These are phyloP conservation scores for Melanotaenia boesemani DNA, from an alignment of 2,797 vertebrate genomes.

Conservation along the genomic window DNA sequence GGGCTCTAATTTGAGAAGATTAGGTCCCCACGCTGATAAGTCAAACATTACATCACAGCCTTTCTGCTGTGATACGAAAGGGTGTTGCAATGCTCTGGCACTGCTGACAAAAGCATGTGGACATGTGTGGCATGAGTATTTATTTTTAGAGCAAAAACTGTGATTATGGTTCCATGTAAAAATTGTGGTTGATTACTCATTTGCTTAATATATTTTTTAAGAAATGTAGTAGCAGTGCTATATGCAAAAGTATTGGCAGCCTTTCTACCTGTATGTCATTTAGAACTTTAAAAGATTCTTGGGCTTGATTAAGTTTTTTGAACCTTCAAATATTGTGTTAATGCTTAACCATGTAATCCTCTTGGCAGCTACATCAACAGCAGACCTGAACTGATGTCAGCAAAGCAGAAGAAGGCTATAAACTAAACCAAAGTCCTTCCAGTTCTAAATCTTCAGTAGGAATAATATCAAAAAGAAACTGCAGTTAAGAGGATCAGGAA, in stretches of 20 bases:
- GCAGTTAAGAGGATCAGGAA: neutral
- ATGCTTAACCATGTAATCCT: neutral
- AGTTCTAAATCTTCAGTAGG: neutral
- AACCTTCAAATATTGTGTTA: neutral
- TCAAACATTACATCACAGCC: conserved; percentile 71
- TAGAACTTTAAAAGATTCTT: neutral
- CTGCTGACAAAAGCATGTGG: conserved; percentile 33
- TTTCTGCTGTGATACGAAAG: conserved; percentile 55
- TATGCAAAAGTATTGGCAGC: neutral
- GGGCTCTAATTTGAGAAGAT: conserved; percentile 74
- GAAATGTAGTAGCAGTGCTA: neutral
- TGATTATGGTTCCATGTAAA: neutral
- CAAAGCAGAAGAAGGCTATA: neutral
- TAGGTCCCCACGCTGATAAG: conserved; percentile 73
- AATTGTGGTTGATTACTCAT: neutral
- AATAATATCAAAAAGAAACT: neutral
- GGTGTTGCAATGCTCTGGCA: conserved; percentile 50
- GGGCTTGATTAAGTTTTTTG: neutral
- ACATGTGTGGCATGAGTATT: conserved; percentile 1
- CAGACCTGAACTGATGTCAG: neutral
- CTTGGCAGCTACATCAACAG: neutral
- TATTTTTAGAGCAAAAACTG: conserved; percentile 30
- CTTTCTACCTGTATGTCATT: neutral
- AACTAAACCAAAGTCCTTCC: neutral
- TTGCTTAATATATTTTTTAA: neutral